These are phyloP conservation scores for Heliothis peltigera DNA, from an alignment of 2,888 invertebrate species.

Conservation along the genomic window DNA sequence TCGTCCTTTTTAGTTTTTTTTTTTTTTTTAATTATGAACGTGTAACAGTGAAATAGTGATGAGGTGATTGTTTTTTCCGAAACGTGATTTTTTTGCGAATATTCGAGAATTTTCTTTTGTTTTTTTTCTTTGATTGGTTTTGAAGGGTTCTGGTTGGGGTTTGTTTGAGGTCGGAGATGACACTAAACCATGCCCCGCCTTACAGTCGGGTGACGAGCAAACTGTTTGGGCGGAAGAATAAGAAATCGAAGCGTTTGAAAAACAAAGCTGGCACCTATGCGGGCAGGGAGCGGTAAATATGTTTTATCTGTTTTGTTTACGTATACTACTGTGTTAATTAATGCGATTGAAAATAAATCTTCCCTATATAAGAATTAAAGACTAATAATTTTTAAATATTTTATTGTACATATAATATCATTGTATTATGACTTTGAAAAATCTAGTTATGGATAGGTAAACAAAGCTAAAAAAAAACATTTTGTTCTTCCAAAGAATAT, in stretches of 20 bases:
- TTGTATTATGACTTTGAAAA: no score
- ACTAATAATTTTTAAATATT: no score
- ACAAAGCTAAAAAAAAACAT: no score
- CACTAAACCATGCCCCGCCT: slow-evolving; percentile 78
- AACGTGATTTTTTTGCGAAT: slow-evolving; percentile 14
- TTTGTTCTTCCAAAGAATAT: no score
- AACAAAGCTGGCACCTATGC: slow-evolving; percentile 80
- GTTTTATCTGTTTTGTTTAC: slow-evolving; percentile 4
- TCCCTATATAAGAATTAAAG: no score
- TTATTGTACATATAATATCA: no score
- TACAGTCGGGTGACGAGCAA: slow-evolving; percentile 80
- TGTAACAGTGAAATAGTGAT: slow-evolving; percentile 48
- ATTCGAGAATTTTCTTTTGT: slow-evolving; percentile 13
- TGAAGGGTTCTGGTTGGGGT: slow-evolving; percentile 29
- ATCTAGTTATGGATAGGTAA: no score
- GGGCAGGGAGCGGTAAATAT: slow-evolving; percentile 82
- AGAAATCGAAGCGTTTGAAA: slow-evolving; percentile 81
- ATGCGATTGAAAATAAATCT: not conserved
- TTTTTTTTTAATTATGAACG: slow-evolving; percentile 43
- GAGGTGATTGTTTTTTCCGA: slow-evolving; percentile 49
- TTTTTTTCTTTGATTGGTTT: slow-evolving; percentile 27
- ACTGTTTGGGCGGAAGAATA: slow-evolving; percentile 84
- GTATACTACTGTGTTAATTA: not conserved
- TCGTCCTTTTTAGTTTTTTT: not conserved
- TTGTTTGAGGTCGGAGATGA: slow-evolving; percentile 71